phyloP scores from a whole-genome alignment of 2,888 invertebrate genomes.

The Oxytorus armatus region DNA sequence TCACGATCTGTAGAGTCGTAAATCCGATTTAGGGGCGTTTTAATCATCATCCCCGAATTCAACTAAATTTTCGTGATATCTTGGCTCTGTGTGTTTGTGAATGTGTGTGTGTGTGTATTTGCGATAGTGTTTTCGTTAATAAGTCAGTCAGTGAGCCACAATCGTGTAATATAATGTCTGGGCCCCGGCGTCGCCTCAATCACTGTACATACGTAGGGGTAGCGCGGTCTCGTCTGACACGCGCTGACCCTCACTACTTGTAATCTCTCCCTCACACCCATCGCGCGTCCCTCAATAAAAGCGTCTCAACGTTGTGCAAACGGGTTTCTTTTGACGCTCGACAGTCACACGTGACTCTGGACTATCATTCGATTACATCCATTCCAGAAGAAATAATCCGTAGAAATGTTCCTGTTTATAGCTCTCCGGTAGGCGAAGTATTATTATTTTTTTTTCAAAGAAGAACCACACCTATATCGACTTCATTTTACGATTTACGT shows the following conservation, averaged over 20 bases:
- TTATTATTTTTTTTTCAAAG: not conserved
- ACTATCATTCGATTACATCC: too few relatives aligned
- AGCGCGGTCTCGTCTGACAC: slow-evolving; percentile 49
- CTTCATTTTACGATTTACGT: not conserved
- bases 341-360: slow-evolving; percentile 54
- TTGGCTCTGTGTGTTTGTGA: slow-evolving; percentile 5
- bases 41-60: not conserved
- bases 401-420: not conserved
- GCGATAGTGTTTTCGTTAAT: slow-evolving; percentile 5
- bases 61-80: not conserved
- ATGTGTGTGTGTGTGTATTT: slow-evolving; percentile 9
- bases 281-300: slow-evolving; percentile 1
- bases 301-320: slow-evolving; percentile 28
- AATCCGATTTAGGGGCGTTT: not conserved
- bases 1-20: not conserved
- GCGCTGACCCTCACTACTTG: slow-evolving; percentile 64
- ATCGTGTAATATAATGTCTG: slow-evolving; percentile 29
- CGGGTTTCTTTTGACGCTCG: slow-evolving; percentile 51
- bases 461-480: not conserved
- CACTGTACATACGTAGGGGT: slow-evolving; percentile 6
- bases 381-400: too few relatives aligned
- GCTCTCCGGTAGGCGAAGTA: not conserved
- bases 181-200: slow-evolving; percentile 45
- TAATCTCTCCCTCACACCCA: slow-evolving; percentile 18
- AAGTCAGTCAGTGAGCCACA: slow-evolving; percentile 44